A percentile compares a stretch with the other conserved stretches of the same genome.
phyloP scores from a whole-genome alignment of 2,888 invertebrate genomes.

The Odontocerum albicorne region DNA sequence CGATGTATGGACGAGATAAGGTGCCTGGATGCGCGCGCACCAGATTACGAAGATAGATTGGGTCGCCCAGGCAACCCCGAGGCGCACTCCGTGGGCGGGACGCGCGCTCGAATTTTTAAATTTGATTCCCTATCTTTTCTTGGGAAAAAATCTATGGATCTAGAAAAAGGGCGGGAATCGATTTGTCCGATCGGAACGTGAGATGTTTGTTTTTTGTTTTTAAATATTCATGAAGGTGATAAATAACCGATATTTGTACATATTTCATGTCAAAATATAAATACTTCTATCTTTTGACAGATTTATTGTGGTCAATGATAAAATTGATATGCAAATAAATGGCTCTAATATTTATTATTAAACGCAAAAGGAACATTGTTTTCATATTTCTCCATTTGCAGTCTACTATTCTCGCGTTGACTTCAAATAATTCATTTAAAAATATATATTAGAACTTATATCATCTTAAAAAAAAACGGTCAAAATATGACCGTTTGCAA shows the following conservation, averaged over 20 bases:
- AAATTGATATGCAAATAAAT: too few relatives aligned
- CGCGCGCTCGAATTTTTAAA: slow-evolving; percentile 30
- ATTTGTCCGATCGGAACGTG: slow-evolving; percentile 19
- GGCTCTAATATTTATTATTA: too few relatives aligned
- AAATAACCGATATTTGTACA: neutral
- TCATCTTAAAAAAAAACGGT: too few relatives aligned
- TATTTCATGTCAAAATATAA: too few relatives aligned
- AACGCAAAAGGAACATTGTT: too few relatives aligned
- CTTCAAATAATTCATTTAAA: too few relatives aligned
- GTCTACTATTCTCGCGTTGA: too few relatives aligned
- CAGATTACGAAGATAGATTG: slow-evolving; percentile 13
- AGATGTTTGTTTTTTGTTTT: slow-evolving; percentile 18
- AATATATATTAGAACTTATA: too few relatives aligned
- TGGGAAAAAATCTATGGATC: slow-evolving; percentile 25
- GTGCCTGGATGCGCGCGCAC: slow-evolving; percentile 27
- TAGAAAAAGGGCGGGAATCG: slow-evolving; percentile 23
- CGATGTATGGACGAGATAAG: slow-evolving; percentile 14
- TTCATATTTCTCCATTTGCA: too few relatives aligned
- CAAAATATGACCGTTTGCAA: too few relatives aligned
- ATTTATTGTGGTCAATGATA: too few relatives aligned
- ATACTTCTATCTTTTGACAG: too few relatives aligned
- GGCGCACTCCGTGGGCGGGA: slow-evolving; percentile 31
- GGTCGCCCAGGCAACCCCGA: slow-evolving; percentile 23
- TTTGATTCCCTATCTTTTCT: slow-evolving; percentile 33
- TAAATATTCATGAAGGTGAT: slow-evolving; percentile 10